Conservation (phyloP, 92 coral and sea anemone species). For the Epizoanthus ramosus region DNA sequence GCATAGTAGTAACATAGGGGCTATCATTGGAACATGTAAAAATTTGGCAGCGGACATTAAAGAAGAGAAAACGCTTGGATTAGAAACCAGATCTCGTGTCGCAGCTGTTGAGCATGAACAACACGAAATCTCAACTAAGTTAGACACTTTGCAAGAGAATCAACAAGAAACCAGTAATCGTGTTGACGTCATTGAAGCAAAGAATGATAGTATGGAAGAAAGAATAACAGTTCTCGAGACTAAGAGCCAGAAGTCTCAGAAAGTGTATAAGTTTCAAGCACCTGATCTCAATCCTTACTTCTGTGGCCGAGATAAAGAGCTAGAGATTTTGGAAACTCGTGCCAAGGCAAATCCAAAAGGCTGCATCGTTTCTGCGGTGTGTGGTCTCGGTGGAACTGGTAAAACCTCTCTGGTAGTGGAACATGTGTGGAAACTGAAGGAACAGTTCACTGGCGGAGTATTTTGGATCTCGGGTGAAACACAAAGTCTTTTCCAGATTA, state of each 20-base stretch:
- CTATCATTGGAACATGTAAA: background rate
- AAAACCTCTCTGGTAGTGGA: slow-evolving; percentile 87
- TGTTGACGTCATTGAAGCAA: slow-evolving; percentile 31
- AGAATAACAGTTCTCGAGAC: slow-evolving; percentile 45
- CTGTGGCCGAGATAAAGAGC: slow-evolving; percentile 67
- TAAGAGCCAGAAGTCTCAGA: background rate
- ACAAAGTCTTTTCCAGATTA: slow-evolving; percentile 55
- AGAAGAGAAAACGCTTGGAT: background rate
- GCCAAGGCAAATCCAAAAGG: background rate
- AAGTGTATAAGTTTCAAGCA: slow-evolving; percentile 47
- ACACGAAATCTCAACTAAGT: background rate
- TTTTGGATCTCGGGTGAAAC: slow-evolving; percentile 91
- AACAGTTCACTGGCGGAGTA: slow-evolving; percentile 74
- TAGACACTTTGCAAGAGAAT: background rate
- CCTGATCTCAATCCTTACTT: slow-evolving; percentile 64
- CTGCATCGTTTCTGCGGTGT: slow-evolving; percentile 59
- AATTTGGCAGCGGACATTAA: slow-evolving; percentile 27
- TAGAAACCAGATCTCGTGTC: background rate
- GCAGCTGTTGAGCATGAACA: slow-evolving; percentile 26
- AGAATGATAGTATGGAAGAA: slow-evolving; percentile 37
- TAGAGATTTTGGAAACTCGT: slow-evolving; percentile 39
- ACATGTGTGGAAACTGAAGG: slow-evolving; percentile 62
- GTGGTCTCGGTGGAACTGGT: slow-evolving; percentile 89
- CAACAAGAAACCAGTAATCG: slow-evolving; percentile 4
- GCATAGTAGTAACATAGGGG: slow-evolving; percentile 13